A percentile compares a stretch with the other conserved stretches of the same genome.
Evolutionary conservation across 2,797 vertebrate genomes (phyloP).

Genomic region (Momotus momota): DNA sequence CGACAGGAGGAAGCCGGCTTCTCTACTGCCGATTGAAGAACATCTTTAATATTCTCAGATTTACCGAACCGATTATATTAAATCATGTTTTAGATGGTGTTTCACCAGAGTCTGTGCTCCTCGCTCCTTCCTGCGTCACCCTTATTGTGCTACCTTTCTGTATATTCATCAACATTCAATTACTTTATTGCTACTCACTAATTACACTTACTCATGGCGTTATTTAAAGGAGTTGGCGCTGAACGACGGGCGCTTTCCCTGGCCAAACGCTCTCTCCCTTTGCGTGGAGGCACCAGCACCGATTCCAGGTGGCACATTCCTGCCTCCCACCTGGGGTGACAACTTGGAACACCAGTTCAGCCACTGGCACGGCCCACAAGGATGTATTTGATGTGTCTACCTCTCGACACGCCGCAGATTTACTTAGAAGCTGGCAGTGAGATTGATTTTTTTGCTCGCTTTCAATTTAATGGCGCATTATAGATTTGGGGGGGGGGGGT

Average conservation of each 20-base stretch:
- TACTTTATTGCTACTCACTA: not conserved
- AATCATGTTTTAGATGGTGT: not conserved
- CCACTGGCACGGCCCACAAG: not conserved
- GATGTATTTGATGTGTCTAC: not conserved
- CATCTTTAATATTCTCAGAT: not conserved
- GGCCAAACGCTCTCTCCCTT: not conserved
- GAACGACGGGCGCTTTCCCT: not conserved
- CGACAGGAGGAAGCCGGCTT: not conserved
- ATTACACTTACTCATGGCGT: not conserved
- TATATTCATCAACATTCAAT: not conserved
- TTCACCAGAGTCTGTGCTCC: not conserved
- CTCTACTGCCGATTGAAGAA: not conserved
- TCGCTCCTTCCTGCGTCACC: not conserved
- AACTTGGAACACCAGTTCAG: not conserved
- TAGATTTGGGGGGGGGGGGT: not conserved
- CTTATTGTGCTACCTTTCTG: not conserved
- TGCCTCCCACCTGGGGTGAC: not conserved
- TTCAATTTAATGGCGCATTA: not conserved
- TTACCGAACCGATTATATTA: not conserved
- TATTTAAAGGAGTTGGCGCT: not conserved
- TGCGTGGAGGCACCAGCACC: not conserved
- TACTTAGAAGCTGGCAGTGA: not conserved
- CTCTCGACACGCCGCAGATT: not conserved
- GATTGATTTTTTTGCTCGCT: not conserved
- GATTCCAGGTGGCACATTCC: not conserved